Base-by-base conservation (phyloP, 2,888 invertebrate species). In the Rhingia campestris region DNA sequence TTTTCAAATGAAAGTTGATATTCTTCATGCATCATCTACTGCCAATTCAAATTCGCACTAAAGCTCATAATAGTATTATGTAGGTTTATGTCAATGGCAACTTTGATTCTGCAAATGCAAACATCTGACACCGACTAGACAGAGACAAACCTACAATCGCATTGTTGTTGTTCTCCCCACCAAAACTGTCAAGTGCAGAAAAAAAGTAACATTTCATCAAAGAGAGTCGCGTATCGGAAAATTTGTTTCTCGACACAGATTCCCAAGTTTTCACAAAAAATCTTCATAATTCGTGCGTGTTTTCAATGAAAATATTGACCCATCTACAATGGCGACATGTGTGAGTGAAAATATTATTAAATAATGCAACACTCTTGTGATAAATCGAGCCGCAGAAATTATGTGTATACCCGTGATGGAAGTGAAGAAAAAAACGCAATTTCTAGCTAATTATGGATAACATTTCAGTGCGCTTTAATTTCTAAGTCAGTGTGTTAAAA, bases 371-470 rank as follows among this genome's bases (percentile, higher is more conserved):
- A 37, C 47, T 75, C 70, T 56, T 70, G 61, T 70, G 61, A 84
- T 75, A 77, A 74, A 82, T 39, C 53, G 30, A 63, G 39, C 30
- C 45, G 53, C 67, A 73, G 41, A 82, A 73, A 74, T 69, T 77
- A 59, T 82, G 77, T 82, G 73, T 82, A 79, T 82, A 82, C 82
- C 53, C 76, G 67, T 69, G 51, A 63, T 69, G 73, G 22, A 73
- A 53, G 39, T 63, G 63, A 43, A 39, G 58, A 58, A 75, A 70
- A 73, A 59, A 79, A 66, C 59, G 66, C 51, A 74, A 61, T 63
- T 64, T 69, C 32, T 69, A 84, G 82, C 64, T 84, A 84, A 84
- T 84, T 75, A 75, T 75, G 84, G 39, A 49, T 45, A 58, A 51
- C 53, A 61, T 47, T 79, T 56, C 10, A 63, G 53, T 74, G 61